These are phyloP conservation scores for Diplodus puntazzo DNA, from an alignment of 2,797 vertebrate species.

Conservation along the genomic window DNA sequence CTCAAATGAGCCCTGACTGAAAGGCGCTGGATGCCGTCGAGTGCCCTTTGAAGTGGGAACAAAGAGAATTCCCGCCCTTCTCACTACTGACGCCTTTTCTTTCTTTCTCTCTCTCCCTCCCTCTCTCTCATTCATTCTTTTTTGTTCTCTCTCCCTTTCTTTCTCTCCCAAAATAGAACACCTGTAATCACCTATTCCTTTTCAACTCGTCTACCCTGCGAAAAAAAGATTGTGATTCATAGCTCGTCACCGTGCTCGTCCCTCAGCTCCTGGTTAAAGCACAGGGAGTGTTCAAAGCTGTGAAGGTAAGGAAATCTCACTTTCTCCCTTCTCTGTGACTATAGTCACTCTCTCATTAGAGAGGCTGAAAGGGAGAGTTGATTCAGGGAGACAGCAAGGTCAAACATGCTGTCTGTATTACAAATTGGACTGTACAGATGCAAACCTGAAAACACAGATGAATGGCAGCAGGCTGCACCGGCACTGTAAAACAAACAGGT, in stretches of 20 bases:
- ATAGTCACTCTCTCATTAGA: constrained; percentile 42
- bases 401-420: constrained; percentile 46
- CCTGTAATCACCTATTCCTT: constrained; percentile 76
- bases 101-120: constrained; percentile 3
- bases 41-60: constrained; percentile 80
- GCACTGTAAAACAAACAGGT: constrained; percentile 49
- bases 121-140: not conserved
- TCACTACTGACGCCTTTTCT: constrained; percentile 43
- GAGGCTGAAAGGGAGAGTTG: constrained; percentile 25
- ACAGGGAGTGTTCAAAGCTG: constrained; percentile 26
- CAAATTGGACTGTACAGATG: constrained; percentile 54
- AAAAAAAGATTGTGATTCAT: constrained; percentile 43
- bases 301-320: constrained; percentile 29
- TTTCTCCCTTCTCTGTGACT: constrained; percentile 25
- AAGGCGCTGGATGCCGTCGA: constrained; percentile 53
- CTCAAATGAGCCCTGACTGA: constrained; percentile 67
- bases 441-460: constrained; percentile 42
- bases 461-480: constrained; percentile 30
- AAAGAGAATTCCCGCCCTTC: constrained; percentile 77
- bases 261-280: constrained; percentile 15
- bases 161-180: constrained; percentile 54
- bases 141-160: constrained; percentile 14
- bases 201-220: constrained; percentile 59
- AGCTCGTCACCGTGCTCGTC: constrained; percentile 10
- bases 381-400: constrained; percentile 59